A percentile compares a stretch with the other conserved stretches of the same genome.
phyloP scores from a whole-genome alignment of 2,797 vertebrate genomes.

The Botia kubotai region DNA sequence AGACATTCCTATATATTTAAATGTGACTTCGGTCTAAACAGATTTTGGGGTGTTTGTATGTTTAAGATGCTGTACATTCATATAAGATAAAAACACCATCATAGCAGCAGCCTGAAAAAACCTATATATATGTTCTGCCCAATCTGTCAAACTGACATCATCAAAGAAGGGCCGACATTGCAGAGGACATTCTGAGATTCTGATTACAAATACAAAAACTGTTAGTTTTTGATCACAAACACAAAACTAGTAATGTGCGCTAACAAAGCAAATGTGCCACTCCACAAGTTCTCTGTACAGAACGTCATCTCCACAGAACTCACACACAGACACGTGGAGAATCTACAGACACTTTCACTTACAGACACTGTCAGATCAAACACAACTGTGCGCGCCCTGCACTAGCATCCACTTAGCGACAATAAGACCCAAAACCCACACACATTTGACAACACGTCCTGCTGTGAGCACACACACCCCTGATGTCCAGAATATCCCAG shows the following conservation, averaged over 20 bases:
- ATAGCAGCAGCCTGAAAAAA: no score
- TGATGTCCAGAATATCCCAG: constrained; percentile 44
- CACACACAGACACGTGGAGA: background rate
- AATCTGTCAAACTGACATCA: no score
- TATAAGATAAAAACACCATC: no score
- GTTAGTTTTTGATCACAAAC: no score
- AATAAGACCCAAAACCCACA: constrained; percentile 22
- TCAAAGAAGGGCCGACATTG: no score
- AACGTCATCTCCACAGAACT: background rate
- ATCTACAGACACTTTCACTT: constrained; percentile 24
- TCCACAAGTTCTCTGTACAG: background rate
- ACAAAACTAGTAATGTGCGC: background rate
- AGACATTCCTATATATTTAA: no score
- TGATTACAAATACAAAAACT: no score
- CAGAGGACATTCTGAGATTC: no score
- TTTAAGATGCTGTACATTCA: no score
- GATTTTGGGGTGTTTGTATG: no score
- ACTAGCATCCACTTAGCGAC: background rate
- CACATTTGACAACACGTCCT: constrained; percentile 42
- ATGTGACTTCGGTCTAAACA: no score
- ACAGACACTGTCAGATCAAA: constrained; percentile 28
- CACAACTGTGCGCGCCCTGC: constrained; percentile 35
- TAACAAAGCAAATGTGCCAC: background rate
- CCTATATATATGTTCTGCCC: no score
- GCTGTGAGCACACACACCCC: constrained; percentile 38